Base-by-base conservation (phyloP, 1,140 invertebrate genomes). In the Phymorhynchus buccinoides region DNA sequence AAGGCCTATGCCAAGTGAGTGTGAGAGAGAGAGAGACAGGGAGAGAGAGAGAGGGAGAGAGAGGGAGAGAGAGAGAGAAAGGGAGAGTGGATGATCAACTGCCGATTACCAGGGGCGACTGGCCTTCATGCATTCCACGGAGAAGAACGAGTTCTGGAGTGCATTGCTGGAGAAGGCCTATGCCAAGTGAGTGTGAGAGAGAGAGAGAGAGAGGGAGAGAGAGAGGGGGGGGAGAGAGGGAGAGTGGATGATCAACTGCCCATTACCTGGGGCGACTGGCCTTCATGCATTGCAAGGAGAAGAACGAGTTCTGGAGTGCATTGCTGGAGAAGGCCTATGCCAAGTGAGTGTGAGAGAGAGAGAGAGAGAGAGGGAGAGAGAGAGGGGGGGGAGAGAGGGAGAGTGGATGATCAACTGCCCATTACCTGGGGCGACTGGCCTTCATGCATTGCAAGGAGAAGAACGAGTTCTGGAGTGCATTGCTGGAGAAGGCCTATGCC, bases 271-370 rank as follows among this genome's bases (percentile, higher is more conserved):
- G 97, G 0, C 95, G 97, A 91, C 94, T 99, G 1, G 94, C 99
- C 39, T 99, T 98, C 94, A 96, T 99, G 90, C 97, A 97, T 92
- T 99, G 98, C 0, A 95, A 96, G 0, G 97, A 98, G 89, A 95
- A 94, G 68, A 99, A 98, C 89, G 94, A 95, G 83, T 99, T 99
- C 93, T 99, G 99, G 99, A 98, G 97, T 92, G 98, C 98, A 0
- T 94, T 99, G 32, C 92, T 99, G 52, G 99, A 99, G 92, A 99
- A 99, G 94, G 99, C 98, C 0, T 99, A 99, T 94, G 98, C 98
- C 37, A 99, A 99, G 97, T 93, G 89, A 88, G 87, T 71, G 39
- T 32, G 37, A 35, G 14, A 9, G 66, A 9, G 44, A 18, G 22
- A 27, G 6, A 27, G 44, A 48, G 7, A 48, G 44, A 18, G 18